A percentile compares a stretch with the other conserved stretches of the same genome.
phyloP scores from a whole-genome alignment of 2,888 invertebrate species.

The Idaea biselata region DNA sequence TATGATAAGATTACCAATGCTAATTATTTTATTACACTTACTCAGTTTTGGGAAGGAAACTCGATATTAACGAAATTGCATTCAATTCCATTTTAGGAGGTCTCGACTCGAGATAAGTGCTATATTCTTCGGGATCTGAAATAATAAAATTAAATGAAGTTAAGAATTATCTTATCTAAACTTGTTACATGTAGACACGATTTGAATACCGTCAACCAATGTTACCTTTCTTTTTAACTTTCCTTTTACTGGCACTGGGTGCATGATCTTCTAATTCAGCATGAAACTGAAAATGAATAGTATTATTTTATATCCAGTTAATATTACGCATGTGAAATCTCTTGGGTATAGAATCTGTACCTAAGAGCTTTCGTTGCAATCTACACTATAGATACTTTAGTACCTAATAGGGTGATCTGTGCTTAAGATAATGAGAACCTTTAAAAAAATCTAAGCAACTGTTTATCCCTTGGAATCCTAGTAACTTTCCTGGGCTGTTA shows the following conservation, averaged over 20 bases:
- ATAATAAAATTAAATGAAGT: constrained; percentile 15
- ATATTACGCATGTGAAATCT: no score
- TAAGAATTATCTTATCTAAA: not conserved
- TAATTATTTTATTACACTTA: constrained; percentile 44
- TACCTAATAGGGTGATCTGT: no score
- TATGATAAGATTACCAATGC: no score
- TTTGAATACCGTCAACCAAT: not conserved
- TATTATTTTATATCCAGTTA: not conserved
- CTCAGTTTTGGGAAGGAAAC: constrained; percentile 80
- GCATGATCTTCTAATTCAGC: constrained; percentile 81
- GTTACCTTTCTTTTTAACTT: constrained; percentile 55
- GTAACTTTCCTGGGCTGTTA: no score
- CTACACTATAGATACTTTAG: no score
- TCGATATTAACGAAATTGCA: constrained; percentile 82
- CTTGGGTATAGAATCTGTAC: no score
- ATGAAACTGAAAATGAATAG: constrained; percentile 81
- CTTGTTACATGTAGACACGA: not conserved
- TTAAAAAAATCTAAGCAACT: no score
- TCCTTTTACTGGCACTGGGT: constrained; percentile 35
- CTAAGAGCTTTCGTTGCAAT: no score
- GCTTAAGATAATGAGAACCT: no score
- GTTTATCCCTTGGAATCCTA: no score
- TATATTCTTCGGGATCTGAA: constrained; percentile 80
- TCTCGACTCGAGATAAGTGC: constrained; percentile 82
- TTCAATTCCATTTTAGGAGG: constrained; percentile 84